phyloP scores from a whole-genome alignment of 2,113 vertebrate genomes.

The Paradoxurus hermaphroditus region DNA sequence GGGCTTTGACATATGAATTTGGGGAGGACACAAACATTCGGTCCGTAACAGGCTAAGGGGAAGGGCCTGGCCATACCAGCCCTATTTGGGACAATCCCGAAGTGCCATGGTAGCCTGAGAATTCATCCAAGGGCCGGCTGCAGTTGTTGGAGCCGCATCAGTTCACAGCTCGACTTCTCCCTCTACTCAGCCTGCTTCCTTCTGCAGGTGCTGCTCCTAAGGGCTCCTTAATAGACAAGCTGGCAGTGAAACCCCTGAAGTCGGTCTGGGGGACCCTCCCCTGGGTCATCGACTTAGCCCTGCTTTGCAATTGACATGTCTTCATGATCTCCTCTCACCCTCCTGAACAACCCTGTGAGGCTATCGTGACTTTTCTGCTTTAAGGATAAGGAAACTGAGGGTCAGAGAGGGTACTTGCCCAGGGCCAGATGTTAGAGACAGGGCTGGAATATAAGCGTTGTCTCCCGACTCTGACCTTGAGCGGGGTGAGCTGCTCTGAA shows the following conservation, averaged over 20 bases:
- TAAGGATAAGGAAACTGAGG: not conserved
- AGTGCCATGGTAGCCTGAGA: not conserved
- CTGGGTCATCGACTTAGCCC: not conserved
- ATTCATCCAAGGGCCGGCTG: rapidly evolving
- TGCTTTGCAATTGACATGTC: not conserved
- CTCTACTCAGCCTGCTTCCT: not conserved
- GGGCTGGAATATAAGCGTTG: not conserved
- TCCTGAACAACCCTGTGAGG: not conserved
- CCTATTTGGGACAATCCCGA: not conserved
- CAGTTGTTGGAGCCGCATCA: not conserved
- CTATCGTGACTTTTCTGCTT: not conserved
- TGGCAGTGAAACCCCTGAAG: not conserved
- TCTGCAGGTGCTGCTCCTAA: not conserved
- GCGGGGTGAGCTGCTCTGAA: not conserved
- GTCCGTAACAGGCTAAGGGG: not conserved
- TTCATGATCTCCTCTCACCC: not conserved
- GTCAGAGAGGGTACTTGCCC: not conserved
- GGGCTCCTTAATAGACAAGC: not conserved
- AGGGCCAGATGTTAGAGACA: not conserved
- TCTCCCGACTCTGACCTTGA: not conserved
- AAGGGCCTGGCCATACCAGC: not conserved
- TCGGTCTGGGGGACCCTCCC: not conserved
- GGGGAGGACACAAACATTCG: not conserved
- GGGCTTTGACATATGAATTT: not conserved
- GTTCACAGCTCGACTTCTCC: not conserved